phyloP scores from a whole-genome alignment of 2,113 vertebrate genomes.

The Ammodytes marinus region DNA sequence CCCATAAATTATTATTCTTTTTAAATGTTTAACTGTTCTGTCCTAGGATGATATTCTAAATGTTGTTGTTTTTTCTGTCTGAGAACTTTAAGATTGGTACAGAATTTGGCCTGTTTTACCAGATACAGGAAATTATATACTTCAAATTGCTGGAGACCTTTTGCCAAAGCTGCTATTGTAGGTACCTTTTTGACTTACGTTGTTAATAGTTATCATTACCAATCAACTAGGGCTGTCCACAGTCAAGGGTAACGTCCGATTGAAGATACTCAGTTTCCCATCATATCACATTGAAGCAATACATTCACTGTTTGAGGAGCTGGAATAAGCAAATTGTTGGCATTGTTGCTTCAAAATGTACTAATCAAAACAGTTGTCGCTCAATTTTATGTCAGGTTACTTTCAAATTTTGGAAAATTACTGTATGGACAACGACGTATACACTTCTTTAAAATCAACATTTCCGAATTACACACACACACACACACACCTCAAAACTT shows the following conservation, averaged over 20 bases:
- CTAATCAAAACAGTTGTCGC: not conserved
- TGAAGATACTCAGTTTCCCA: not conserved
- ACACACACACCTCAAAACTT: constrained; percentile 22
- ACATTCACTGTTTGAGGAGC: not conserved
- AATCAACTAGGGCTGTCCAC: not conserved
- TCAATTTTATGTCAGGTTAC: not conserved
- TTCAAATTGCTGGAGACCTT: not conserved
- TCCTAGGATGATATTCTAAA: not conserved
- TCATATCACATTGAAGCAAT: not conserved
- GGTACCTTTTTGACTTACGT: not conserved
- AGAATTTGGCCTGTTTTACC: not conserved
- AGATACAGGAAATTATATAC: not conserved
- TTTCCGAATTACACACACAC: constrained; percentile 3
- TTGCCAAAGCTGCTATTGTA: not conserved
- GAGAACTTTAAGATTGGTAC: not conserved
- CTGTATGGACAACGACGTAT: not conserved
- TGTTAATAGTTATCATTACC: not conserved
- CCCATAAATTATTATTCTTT: not conserved
- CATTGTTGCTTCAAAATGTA: not conserved
- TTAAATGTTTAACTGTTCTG: constrained; percentile 23
- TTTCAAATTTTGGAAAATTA: not conserved
- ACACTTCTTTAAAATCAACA: constrained; percentile 1
- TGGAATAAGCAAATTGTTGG: not conserved
- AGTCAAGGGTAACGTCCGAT: not conserved
- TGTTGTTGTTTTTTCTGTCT: constrained; percentile 5